phyloP scores from a whole-genome alignment of 2,797 vertebrate genomes.

The Channa striata region DNA sequence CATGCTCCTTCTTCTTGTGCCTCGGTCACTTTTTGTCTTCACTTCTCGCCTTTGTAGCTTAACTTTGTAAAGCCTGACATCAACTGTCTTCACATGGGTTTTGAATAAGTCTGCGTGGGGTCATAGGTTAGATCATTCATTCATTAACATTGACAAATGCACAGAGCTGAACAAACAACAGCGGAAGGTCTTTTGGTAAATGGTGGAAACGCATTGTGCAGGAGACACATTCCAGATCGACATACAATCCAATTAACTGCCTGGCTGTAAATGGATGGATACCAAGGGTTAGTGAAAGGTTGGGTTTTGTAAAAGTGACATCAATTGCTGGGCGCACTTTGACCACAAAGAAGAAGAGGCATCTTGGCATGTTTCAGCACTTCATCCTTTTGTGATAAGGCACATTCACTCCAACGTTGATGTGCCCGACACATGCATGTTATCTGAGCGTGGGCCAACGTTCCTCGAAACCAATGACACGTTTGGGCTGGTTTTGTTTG shows the following conservation, averaged over 20 bases:
- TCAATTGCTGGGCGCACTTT: constrained; percentile 46
- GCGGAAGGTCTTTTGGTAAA: constrained; percentile 63
- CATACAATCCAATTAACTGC: constrained; percentile 70
- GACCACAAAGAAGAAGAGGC: constrained; percentile 47
- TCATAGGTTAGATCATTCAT: constrained; percentile 79
- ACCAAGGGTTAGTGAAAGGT: constrained; percentile 25
- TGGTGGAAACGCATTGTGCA: constrained; percentile 57
- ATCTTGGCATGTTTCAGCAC: constrained; percentile 33
- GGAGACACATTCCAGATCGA: constrained; percentile 69
- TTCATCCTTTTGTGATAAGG: constrained; percentile 54
- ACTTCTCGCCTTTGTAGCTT: constrained; percentile 41
- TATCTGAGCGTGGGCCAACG: constrained; percentile 41
- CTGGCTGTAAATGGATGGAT: constrained; percentile 54
- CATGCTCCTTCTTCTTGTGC: neutral
- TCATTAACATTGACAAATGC: constrained; percentile 72
- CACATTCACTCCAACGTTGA: constrained; percentile 42
- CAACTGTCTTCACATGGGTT: constrained; percentile 44
- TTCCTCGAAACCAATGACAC: constrained; percentile 1
- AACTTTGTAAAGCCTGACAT: constrained; percentile 51
- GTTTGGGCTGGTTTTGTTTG: constrained; percentile 30
- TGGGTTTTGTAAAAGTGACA: constrained; percentile 50
- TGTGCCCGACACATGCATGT: constrained; percentile 30
- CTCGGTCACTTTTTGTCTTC: constrained; percentile 53
- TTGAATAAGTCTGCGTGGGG: constrained; percentile 50
- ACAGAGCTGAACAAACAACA: constrained; percentile 71